Percentiles rank a stretch among this genome's conserved stretches.
These are phyloP conservation scores for Actinernus sp. DNA, from an alignment of 92 coral and sea anemone species.

Conservation along the genomic window DNA sequence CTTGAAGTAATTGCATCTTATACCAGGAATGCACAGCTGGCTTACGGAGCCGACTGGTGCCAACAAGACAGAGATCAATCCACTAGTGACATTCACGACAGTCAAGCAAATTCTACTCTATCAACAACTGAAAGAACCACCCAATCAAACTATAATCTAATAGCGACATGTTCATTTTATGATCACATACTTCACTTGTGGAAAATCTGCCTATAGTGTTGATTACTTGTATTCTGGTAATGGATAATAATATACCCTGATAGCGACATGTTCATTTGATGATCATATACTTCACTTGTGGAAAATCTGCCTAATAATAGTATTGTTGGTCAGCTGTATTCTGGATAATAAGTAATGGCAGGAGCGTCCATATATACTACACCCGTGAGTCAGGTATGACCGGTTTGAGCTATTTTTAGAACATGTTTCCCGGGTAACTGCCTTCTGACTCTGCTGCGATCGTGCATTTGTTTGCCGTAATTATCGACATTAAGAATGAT, in stretches of 20 bases:
- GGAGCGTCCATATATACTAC: no score
- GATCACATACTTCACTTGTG: constrained; percentile 92
- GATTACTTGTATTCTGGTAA: no score
- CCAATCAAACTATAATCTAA: constrained; percentile 12
- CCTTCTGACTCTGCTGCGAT: no score
- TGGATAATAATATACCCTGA: constrained; percentile 12
- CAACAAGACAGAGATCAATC: neutral
- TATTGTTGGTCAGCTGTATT: no score
- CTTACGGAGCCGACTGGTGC: constrained; percentile 98
- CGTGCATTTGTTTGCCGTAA: no score
- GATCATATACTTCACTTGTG: constrained; percentile 92
- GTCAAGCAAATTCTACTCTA: neutral
- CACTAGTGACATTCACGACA: neutral
- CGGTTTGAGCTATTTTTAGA: no score
- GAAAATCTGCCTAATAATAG: constrained; percentile 61
- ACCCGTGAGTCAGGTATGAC: no score
- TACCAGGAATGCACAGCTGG: constrained; percentile 78
- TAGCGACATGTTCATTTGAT: constrained; percentile 98
- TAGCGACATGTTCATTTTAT: constrained; percentile 98
- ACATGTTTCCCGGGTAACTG: no score
- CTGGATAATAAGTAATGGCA: no score
- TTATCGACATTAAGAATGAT: no score
- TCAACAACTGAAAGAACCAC: neutral
- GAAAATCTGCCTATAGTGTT: constrained; percentile 48
- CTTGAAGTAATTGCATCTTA: constrained; percentile 67